Evolutionary conservation across 1,140 invertebrate genomes (phyloP).

Genomic region (Drosophila nigromelanica): DNA sequence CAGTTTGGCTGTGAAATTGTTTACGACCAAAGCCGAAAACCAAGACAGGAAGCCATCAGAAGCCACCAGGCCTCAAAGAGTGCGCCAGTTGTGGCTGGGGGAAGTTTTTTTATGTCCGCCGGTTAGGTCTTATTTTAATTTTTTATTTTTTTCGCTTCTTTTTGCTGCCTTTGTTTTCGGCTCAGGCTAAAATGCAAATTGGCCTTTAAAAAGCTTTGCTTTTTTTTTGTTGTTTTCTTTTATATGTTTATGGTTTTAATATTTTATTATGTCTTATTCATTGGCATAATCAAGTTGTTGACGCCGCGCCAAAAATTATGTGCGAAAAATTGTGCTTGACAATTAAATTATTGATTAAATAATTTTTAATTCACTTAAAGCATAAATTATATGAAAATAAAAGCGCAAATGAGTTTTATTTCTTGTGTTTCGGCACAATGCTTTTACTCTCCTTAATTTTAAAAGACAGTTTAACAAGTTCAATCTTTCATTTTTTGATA

Average conservation of each 20-base stretch:
- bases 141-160: slow-evolving; percentile 11
- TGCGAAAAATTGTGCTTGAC: slow-evolving; percentile 41
- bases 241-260: slow-evolving; percentile 10
- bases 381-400: not conserved
- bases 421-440: not conserved
- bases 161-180: slow-evolving; percentile 16
- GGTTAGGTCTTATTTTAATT: slow-evolving; percentile 22
- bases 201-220: slow-evolving; percentile 20
- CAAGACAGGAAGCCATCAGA: slow-evolving; percentile 63
- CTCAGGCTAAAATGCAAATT: slow-evolving; percentile 53
- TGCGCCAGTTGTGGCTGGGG: slow-evolving; percentile 33
- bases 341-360: slow-evolving; percentile 57
- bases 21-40: slow-evolving; percentile 47
- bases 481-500: too few relatives aligned
- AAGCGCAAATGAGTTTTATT: not conserved
- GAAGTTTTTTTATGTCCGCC: slow-evolving; percentile 38
- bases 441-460: too few relatives aligned
- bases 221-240: not conserved
- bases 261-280: slow-evolving; percentile 33
- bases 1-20: slow-evolving; percentile 67
- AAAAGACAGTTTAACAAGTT: too few relatives aligned
- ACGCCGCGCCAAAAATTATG: slow-evolving; percentile 42
- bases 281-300: slow-evolving; percentile 41
- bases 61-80: slow-evolving; percentile 40
- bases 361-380: slow-evolving; percentile 2